These are phyloP conservation scores for Chionoecetes opilio DNA, from an alignment of 1,140 invertebrate genomes.

Conservation along the genomic window DNA sequence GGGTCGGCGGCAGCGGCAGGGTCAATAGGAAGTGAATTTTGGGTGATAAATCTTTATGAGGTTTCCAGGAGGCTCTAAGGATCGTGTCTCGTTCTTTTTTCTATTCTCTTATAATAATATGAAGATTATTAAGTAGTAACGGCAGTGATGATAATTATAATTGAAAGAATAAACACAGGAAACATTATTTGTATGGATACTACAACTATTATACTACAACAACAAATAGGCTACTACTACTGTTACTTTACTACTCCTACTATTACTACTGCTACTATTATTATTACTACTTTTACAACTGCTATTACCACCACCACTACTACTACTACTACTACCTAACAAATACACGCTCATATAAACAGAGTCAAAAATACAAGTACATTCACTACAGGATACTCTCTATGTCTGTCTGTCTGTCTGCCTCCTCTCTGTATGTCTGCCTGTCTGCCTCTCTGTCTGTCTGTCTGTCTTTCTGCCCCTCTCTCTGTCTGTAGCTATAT, in stretches of 20 bases:
- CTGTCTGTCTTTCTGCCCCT: background rate
- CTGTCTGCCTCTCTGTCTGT: background rate
- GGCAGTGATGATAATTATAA: too few relatives aligned
- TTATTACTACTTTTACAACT: background rate
- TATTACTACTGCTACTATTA: conserved; percentile 41
- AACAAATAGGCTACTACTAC: too few relatives aligned
- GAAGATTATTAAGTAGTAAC: background rate
- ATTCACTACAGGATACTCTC: too few relatives aligned
- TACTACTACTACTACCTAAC: background rate
- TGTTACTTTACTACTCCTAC: background rate
- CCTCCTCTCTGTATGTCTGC: background rate
- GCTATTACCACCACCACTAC: background rate
- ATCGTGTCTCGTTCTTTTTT: background rate
- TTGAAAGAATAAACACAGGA: too few relatives aligned
- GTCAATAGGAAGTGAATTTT: conserved; percentile 22
- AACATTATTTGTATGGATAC: background rate
- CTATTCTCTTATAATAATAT: background rate
- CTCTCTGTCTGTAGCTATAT: too few relatives aligned
- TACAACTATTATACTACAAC: background rate
- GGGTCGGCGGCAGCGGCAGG: background rate
- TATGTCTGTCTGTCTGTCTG: too few relatives aligned
- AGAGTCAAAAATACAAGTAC: too few relatives aligned
- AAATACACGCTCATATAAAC: background rate
- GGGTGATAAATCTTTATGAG: background rate
- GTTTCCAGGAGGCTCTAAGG: background rate